Conservation (phyloP, 1,140 invertebrate genomes). For the Drosophila sulfurigaster region DNA sequence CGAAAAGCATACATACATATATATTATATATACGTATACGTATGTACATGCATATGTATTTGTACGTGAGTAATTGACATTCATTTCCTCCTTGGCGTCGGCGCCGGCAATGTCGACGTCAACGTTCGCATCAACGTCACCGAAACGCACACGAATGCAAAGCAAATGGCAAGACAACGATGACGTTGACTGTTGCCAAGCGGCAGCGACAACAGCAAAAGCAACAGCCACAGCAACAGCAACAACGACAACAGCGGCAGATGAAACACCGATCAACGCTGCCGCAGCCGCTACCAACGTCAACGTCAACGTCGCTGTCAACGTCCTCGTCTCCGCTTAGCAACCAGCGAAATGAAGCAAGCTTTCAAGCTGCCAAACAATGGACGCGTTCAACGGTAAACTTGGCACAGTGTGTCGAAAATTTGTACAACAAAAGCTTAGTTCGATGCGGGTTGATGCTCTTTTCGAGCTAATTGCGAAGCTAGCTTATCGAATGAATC, state of each 20-base stretch:
- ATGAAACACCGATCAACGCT: slow-evolving; percentile 31
- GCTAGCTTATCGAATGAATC: too few relatives aligned
- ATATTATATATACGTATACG: neutral
- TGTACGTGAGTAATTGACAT: slow-evolving; percentile 56
- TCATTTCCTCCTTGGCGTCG: slow-evolving; percentile 58
- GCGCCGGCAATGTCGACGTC: slow-evolving; percentile 20
- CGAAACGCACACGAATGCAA: slow-evolving; percentile 20
- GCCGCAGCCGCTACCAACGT: neutral
- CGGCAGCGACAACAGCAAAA: slow-evolving; percentile 31
- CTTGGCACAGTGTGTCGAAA: slow-evolving; percentile 16
- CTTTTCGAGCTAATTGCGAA: too few relatives aligned
- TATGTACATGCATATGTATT: slow-evolving; percentile 19
- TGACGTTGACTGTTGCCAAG: slow-evolving; percentile 54
- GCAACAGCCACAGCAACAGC: slow-evolving; percentile 1
- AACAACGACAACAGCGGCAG: slow-evolving; percentile 6
- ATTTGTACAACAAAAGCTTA: neutral
- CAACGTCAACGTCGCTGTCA: neutral
- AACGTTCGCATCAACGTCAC: slow-evolving; percentile 19
- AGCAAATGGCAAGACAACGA: slow-evolving; percentile 6
- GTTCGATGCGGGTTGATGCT: too few relatives aligned
- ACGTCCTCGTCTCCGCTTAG: slow-evolving; percentile 16
- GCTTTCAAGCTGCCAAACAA: slow-evolving; percentile 12
- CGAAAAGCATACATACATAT: neutral
- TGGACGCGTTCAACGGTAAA: slow-evolving; percentile 11
- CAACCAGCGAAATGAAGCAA: slow-evolving; percentile 24